Evolutionary conservation across 92 coral and sea anemone genomes (phyloP), one percentile per base, ranked within the genome.

Genomic region (Porites cylindrica): DNA sequence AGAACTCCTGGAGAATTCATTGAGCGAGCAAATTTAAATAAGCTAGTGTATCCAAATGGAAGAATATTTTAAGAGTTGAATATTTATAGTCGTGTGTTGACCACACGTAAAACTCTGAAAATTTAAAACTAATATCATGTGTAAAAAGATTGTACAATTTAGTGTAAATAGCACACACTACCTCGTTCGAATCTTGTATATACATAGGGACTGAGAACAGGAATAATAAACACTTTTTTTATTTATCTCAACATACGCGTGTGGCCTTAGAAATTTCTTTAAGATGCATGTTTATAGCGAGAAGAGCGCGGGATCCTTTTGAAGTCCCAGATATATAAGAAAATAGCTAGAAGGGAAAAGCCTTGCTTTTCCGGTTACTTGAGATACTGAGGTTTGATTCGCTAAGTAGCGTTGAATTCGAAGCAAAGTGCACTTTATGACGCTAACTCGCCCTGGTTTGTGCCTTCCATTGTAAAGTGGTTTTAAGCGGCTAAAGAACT

Each of bases 151-250:
- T 88, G 88, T 88, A 82, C 85, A 72, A 74, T 88, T 66, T 24
- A 17, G 10, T 91, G 88, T 91, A 80, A 91, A 91, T 91, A 82
- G 58, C 54, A 84, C 51, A 61, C 78, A 77, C 80, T 81, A 89
- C 83, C 59, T 20, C 51, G 71, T 59, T 66, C 43, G 78, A 81
- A 69, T 77, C 79, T 72, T 88, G 89, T 91, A 78, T 88, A 91
- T 88, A 88, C 68, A 88, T 56, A 82, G 84, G 16, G 83, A 78
- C 63, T 65, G 77, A 87, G 17, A 60, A 83, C 53, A 82, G 81
- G 82, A 65, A 76, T 68, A 91, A 88, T 88, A 88, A 91, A 82
- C 78, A 83, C 76, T 23, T 87, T 91, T 91, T 79, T 66, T 70
- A 91, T 72, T 75, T 70, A 79, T 76, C 81, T 77, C 74, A 66